Evolutionary conservation across 2,113 vertebrate species (phyloP), one percentile per base, ranked within the genome.

Genomic region (Oreocharis arfaki): DNA sequence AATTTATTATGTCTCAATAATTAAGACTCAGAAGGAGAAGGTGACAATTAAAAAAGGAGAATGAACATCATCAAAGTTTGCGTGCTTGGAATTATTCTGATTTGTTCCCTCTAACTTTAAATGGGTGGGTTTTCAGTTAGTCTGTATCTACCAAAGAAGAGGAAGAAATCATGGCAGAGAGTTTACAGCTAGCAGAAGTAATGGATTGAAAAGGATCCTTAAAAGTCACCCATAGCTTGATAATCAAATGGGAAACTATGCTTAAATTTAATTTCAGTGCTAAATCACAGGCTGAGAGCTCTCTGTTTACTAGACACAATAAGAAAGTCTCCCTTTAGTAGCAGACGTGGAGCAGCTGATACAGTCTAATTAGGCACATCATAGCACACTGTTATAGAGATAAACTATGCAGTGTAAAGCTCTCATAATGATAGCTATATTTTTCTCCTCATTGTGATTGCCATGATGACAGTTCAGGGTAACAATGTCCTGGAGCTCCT

Each of bases 341-440:
- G 87, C 87, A 97, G 91, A 97, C 57, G 0, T 70, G 67, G 61
- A 96, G 41, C 73, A 91, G 87, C 83, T 96, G 96, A 97, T 96
- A 93, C 75, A 89, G 95, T 94, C 89, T 97, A 96, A 97, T 98
- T 97, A 97, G 95, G 74, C 92, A 95, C 90, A 97, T 97, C 92
- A 96, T 92, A 95, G 92, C 81, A 84, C 80, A 91, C 79, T 89
- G 84, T 92, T 96, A 95, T 49, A 89, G 94, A 97, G 91, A 96
- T 96, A 97, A 97, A 96, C 95, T 94, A 92, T 77, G 63, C 39
- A 88, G 89, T 93, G 95, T 91, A 97, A 96, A 95, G 87, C 91
- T 96, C 63, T 68, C 77, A 80, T 96, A 97, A 97, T 87, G 91
- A 96, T 82, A 92, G 84, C 93, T 90, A 68, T 97, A 97, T 98